These are phyloP conservation scores for Hydroisotoma schaefferi DNA, from an alignment of 2,888 invertebrate genomes.

Conservation along the genomic window DNA sequence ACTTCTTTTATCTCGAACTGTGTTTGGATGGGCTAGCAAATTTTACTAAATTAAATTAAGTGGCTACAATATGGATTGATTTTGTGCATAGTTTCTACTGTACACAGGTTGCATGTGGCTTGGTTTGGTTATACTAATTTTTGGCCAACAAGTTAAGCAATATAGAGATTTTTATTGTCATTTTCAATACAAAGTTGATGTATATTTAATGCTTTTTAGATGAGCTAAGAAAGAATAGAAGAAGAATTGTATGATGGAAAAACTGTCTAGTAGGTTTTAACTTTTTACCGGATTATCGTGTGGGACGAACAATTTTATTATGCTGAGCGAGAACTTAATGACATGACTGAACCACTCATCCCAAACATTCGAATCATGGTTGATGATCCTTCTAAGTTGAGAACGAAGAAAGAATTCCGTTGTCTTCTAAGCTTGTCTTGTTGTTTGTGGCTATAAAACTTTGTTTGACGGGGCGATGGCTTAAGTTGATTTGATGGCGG, in stretches of 20 bases:
- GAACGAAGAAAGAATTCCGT: conserved; percentile 1
- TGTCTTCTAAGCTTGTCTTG: conserved; percentile 15
- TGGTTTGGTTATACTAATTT: too few relatives aligned
- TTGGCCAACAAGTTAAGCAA: too few relatives aligned
- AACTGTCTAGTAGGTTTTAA: background rate
- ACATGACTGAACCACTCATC: conserved; percentile 8
- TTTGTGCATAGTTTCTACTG: too few relatives aligned
- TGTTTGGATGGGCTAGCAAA: too few relatives aligned
- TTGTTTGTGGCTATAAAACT: conserved; percentile 29
- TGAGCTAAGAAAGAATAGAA: too few relatives aligned
- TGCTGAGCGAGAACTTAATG: conserved; percentile 6
- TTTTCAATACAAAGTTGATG: background rate
- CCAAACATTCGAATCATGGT: conserved; percentile 14
- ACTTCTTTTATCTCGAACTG: conserved; percentile 8
- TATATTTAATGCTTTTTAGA: conserved; percentile 1
- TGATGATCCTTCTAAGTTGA: conserved; percentile 8
- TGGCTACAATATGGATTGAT: too few relatives aligned
- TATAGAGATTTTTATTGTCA: background rate
- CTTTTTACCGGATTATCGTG: conserved; percentile 15
- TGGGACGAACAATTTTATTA: conserved; percentile 16
- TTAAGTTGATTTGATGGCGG: conserved; percentile 40
- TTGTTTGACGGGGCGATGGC: conserved; percentile 35
- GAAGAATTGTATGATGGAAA: background rate
- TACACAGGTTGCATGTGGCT: too few relatives aligned
- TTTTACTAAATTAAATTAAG: too few relatives aligned